Evolutionary conservation across 2,888 invertebrate species (phyloP), one percentile per base, ranked within the genome.

Genomic region (Pollenia labialis): DNA sequence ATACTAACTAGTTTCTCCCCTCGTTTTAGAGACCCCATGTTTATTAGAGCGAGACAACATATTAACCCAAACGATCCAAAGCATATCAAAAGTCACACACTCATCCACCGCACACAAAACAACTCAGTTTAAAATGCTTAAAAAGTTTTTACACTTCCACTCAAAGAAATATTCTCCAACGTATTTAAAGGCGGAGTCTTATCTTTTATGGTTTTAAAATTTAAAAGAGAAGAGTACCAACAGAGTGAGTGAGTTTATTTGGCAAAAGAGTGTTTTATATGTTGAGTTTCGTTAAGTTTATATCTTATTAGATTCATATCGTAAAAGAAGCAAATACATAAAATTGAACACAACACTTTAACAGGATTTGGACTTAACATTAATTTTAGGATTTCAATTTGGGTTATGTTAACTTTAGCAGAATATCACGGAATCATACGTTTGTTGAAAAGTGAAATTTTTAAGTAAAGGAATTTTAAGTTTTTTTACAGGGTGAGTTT

Each of bases 21-120:
- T 84, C 48, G 12, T 81, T 68, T 60, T 18, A 52, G 58, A 81
- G 74, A 81, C 84, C 84, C 81, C 84, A 81, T 84, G 81, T 81
- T 87, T 87, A 87, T 81, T 84, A 87, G 87, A 87, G 87, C 84
- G 87, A 84, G 87, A 87, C 87, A 87, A 74, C 84, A 77, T 81
- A 84, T 68, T 68, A 76, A 85, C 81, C 76, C 60, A 68, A 68
- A 32, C 66, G 44, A 81, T 32, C 40, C 60, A 84, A 76, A 16
- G 42, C 56, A 64, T 72, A 46, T 64, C 58, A 62, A 84, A 79
- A 42, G 40, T 69, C 48, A 54, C 44, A 60, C 85, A 75, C 52
- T 8, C 52, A 12, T 52, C 40, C 11, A 40, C 11, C 32, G 32
- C 32, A 18, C 1, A 46, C n/a, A 50, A 32, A 71, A 71, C 11